Percentiles rank a stretch among this genome's conserved stretches.
phyloP scores from a whole-genome alignment of 2,888 invertebrate species.

The Gisinianus flammeolus region DNA sequence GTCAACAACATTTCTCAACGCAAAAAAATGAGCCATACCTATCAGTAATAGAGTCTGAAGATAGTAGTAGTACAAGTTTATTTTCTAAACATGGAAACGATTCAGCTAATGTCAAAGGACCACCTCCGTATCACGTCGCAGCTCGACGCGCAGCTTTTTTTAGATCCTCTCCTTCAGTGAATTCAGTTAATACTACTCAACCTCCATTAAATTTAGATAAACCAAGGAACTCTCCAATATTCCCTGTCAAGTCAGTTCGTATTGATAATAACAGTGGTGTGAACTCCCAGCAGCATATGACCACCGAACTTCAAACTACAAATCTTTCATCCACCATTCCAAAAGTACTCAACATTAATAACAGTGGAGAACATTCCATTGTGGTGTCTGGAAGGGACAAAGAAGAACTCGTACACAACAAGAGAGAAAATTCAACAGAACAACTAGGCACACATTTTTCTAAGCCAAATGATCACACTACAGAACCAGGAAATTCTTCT shows the following conservation, averaged over 20 bases:
- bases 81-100: not conserved
- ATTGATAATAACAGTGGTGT: not conserved
- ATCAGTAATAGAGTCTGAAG: not conserved
- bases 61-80: not conserved
- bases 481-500: no score
- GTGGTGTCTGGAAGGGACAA: no score
- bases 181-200: not conserved
- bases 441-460: no score
- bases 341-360: not conserved
- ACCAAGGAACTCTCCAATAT: not conserved
- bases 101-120: conserved; percentile 22
- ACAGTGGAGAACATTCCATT: conserved; percentile 18
- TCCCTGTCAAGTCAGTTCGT: not conserved
- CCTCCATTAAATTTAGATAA: conserved; percentile 1
- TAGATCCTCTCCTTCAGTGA: conserved; percentile 38
- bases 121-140: conserved; percentile 59
- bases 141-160: conserved; percentile 57
- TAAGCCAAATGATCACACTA: no score
- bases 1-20: conserved; percentile 1
- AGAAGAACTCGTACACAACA: no score
- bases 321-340: conserved; percentile 13
- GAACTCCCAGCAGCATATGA: not conserved
- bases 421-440: no score
- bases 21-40: conserved; percentile 21
- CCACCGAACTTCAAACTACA: not conserved